Conservation (phyloP, 2,113 vertebrate species). For the Onychostruthus taczanowskii region DNA sequence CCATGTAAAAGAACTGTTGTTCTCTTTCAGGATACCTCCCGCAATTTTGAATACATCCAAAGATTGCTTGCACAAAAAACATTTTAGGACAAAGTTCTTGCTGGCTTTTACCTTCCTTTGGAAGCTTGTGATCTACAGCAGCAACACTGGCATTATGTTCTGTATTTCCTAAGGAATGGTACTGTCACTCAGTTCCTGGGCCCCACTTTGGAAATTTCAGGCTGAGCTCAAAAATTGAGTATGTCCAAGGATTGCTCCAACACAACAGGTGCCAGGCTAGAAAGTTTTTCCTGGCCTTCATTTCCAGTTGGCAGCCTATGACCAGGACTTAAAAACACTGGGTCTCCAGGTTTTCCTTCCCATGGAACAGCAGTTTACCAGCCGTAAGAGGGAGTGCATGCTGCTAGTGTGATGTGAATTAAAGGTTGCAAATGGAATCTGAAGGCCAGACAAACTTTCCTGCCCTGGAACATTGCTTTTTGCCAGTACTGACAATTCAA, state of each 20-base stretch:
- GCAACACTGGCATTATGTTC: neutral
- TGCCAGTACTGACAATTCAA: neutral
- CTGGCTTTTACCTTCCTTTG: neutral
- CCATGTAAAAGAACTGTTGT: neutral
- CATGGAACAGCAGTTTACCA: neutral
- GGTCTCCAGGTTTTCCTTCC: neutral
- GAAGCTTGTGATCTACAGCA: neutral
- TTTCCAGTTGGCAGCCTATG: neutral
- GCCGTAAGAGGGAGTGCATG: neutral
- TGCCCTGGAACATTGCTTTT: neutral
- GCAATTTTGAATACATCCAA: neutral
- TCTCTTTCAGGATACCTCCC: neutral
- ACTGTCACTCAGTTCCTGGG: neutral
- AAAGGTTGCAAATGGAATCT: neutral
- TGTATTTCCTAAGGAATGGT: neutral
- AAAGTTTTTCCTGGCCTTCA: neutral
- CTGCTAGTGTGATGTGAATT: neutral
- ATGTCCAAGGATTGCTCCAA: neutral
- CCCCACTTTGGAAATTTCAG: neutral
- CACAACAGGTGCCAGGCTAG: neutral
- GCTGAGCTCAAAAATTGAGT: neutral
- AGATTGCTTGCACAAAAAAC: neutral
- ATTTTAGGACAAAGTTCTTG: neutral
- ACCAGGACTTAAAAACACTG: neutral
- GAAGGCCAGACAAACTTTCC: neutral